Evolutionary conservation across 2,888 invertebrate species (phyloP), one percentile per base, ranked within the genome.

Genomic region (Amphipyra tragopoginis): DNA sequence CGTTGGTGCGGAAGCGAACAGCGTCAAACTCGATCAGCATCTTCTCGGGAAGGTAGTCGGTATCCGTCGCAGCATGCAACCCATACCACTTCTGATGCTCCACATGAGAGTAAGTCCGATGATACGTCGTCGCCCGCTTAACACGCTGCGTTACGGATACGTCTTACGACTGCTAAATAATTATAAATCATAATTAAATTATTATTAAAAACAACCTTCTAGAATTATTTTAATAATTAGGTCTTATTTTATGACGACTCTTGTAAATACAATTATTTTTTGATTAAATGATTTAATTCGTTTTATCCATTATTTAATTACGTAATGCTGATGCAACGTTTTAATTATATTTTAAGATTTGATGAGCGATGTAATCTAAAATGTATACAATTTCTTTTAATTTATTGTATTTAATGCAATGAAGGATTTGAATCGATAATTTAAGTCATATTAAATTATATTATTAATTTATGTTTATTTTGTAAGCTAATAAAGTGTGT

Each of bases 11-110:
- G 68, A 97, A 97, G 88, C 95, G 97, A 79, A 96, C 96, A 66
- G 95, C 96, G 63, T 96, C 97, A 65, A 97, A 97, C 84, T 96
- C 97, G 62, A 97, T 97, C 89, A 97, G 96, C 90, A 97, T 97
- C 92, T 97, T 97, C 91, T 96, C 97, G 47, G 96, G 96, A 77
- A 97, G 97, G 96, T 97, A 97, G 96, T 93, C 66, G 45, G 54
- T 61, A 15, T 40, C 33, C 33, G 42, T 49, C 39, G 68, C 73
- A 43, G 58, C 58, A 40, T 83, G 76, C 76, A 73, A 65, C 79
- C 55, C 65, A 29, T 71, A 75, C 59, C 49, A 65, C 64, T 57
- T 62, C 68, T 71, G 65, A 50, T 40, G 40, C 39, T 78, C 69
- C 55, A 60, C 74, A 61, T 59, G 44, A 52, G 50, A 55, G 66